These are phyloP conservation scores for Lysandra bellargus DNA, from an alignment of 2,888 invertebrate genomes.

Conservation along the genomic window DNA sequence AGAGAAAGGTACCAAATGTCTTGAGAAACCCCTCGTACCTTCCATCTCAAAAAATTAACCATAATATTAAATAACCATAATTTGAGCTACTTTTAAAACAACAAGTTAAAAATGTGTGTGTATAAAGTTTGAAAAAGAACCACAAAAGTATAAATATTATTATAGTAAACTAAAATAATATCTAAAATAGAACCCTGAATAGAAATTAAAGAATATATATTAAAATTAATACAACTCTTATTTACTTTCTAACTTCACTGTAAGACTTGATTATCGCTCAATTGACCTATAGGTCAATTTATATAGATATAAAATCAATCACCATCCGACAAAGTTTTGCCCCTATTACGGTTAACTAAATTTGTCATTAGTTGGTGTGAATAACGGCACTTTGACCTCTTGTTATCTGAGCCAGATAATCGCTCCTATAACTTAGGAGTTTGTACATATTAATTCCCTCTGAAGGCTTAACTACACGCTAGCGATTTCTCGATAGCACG, in stretches of 20 bases:
- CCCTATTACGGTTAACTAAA: conserved; percentile 18
- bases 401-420: conserved; percentile 21
- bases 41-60: no score
- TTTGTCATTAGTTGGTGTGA: conserved; percentile 28
- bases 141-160: no score
- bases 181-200: no score
- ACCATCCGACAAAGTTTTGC: background rate
- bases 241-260: background rate
- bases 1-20: no score
- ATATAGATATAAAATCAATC: conserved; percentile 21
- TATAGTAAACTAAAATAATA: no score
- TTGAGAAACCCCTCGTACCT: no score
- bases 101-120: no score
- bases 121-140: no score
- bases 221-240: no score
- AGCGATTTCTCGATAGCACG: background rate
- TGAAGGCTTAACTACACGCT: background rate
- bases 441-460: conserved; percentile 10
- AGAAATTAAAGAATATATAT: no score
- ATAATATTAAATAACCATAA: no score
- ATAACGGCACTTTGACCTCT: conserved; percentile 22
- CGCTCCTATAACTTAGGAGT: conserved; percentile 20
- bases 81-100: no score
- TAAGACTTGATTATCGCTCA: background rate
- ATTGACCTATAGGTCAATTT: background rate